Evolutionary conservation across 2,888 invertebrate genomes (phyloP).

Genomic region (Zygaena filipendulae): DNA sequence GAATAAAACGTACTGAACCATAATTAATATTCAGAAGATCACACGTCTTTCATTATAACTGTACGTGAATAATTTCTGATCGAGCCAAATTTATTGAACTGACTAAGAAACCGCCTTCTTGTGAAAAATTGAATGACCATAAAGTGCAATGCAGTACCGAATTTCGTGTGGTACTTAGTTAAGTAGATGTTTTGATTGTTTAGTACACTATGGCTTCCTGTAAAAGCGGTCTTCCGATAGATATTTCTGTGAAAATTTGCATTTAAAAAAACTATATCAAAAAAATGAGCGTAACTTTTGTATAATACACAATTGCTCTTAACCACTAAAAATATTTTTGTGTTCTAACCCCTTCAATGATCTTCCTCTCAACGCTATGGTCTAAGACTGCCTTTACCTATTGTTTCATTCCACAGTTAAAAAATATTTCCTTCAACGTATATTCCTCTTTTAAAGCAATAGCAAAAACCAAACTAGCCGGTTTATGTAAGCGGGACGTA

Average conservation of each 20-base stretch:
- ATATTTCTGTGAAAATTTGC: slow-evolving; percentile 57
- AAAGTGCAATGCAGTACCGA: slow-evolving; percentile 54
- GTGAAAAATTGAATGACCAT: slow-evolving; percentile 48
- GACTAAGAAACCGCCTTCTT: slow-evolving; percentile 58
- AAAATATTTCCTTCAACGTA: slow-evolving; percentile 33
- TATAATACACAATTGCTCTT: no score
- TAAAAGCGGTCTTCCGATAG: slow-evolving; percentile 67
- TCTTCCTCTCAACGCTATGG: slow-evolving; percentile 3
- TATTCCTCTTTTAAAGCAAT: slow-evolving; percentile 29
- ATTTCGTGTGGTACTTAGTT: slow-evolving; percentile 54
- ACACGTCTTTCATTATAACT: no score
- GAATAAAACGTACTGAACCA: slow-evolving; percentile 30
- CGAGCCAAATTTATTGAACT: slow-evolving; percentile 64
- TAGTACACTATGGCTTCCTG: slow-evolving; percentile 64
- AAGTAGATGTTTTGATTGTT: slow-evolving; percentile 43
- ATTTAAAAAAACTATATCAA: slow-evolving; percentile 55
- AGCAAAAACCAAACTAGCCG: slow-evolving; percentile 20
- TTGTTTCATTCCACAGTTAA: slow-evolving; percentile 37
- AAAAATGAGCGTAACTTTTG: no score
- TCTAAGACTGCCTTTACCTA: slow-evolving; percentile 14
- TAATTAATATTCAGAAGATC: slow-evolving; percentile 55
- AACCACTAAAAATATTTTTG: no score
- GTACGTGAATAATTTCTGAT: slow-evolving; percentile 42
- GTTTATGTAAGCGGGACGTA: slow-evolving; percentile 34
- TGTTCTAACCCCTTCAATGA: no score